A percentile compares a stretch with the other conserved stretches of the same genome.
phyloP scores from a whole-genome alignment of 2,797 vertebrate species.

The Bothrops alternatus region DNA sequence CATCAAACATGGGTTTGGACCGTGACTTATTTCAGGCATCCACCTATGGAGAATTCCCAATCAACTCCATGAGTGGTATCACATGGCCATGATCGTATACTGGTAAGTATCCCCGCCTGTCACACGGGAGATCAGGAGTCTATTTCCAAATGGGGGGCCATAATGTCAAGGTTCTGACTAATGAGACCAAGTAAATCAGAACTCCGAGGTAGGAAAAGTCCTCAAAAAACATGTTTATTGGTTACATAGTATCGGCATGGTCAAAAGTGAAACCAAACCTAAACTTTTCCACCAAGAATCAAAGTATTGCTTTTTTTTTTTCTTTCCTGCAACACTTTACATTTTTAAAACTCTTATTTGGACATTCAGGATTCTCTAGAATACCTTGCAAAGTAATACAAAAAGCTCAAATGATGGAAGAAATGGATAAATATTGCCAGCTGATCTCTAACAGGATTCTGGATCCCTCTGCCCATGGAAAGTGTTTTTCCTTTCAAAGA shows the following conservation, averaged over 20 bases:
- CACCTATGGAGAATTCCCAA: no score
- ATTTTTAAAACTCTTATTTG: not conserved
- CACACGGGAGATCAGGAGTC: conserved; percentile 60
- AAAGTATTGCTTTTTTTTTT: not conserved
- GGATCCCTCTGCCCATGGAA: not conserved
- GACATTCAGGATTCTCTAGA: not conserved
- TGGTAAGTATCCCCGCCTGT: conserved; percentile 65
- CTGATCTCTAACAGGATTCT: not conserved
- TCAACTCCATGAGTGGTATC: no score
- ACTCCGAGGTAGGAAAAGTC: no score
- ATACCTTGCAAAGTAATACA: not conserved
- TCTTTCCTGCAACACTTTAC: not conserved
- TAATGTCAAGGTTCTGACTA: no score
- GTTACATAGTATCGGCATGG: no score
- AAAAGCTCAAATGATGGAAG: not conserved
- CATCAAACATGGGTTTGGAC: no score
- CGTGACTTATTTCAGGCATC: no score
- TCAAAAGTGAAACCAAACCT: no score
- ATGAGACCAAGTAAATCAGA: no score
- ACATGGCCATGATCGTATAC: conserved; percentile 42
- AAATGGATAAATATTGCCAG: not conserved
- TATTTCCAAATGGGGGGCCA: conserved; percentile 49
- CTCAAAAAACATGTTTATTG: no score
- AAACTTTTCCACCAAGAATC: no score
- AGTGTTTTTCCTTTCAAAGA: not conserved